Evolutionary conservation across 2,888 invertebrate genomes (phyloP), one percentile per base, ranked within the genome.

Genomic region (Ichneumoninae sp.): DNA sequence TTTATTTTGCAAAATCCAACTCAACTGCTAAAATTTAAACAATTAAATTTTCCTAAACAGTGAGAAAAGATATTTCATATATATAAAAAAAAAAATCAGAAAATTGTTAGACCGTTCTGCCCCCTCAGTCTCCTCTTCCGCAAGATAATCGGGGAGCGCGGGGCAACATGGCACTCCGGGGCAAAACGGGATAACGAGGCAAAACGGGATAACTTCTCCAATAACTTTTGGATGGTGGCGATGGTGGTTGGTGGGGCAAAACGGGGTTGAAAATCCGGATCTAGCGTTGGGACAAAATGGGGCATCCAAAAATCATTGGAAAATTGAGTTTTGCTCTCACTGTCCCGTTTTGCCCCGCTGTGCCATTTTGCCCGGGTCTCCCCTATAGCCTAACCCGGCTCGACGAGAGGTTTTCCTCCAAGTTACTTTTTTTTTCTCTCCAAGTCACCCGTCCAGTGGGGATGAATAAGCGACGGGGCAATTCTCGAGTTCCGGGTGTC

Each of bases 401-500:
- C 26, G n/a, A 13, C 16, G n/a, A 3, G 8, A 3, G n/a, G 57
- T 47, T 54, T 19, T 33, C 57, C 13, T 5, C 50, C 13, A 54
- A 33, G 33, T 50, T 68, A 10, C 26, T 54, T 36, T 60, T 30
- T 40, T 3, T 50, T 3, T 65, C 33, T n/a, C 7, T 26, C 19
- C 47, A 44, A 60, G 47, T 74, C 57, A 16, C 40, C 62, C 47
- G 52, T 40, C 74, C 76, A 50, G 57, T 57, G 71, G 47, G 54
- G 71, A 80, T 83, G 83, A 79, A 83, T 80, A 83, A 83, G 54
- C 70, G 75, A 80, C 80, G 80, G 76, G 52, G 71, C 69, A 76
- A 80, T 80, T 57, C 70, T 65, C 47, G 80, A 80, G 70, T 80
- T 80, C 76, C 71, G 47, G 70, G 50, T 83, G 80, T 79, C 75